Evolutionary conservation across 2,888 invertebrate genomes (phyloP).

Genomic region (Drosophila nigricruria): DNA sequence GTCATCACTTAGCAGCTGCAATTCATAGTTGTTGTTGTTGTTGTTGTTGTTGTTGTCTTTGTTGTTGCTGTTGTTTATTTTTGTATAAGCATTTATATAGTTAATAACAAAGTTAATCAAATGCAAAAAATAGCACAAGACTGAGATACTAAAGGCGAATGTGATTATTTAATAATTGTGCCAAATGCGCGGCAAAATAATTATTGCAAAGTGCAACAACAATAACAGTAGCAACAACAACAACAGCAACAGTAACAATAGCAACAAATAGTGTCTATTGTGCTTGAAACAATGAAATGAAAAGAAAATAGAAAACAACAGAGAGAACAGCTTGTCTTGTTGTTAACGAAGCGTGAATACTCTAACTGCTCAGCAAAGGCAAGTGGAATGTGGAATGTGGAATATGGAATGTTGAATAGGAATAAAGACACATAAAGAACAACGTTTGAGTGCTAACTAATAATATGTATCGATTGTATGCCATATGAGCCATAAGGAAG

Average conservation of each 20-base stretch:
- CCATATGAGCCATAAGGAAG: neutral
- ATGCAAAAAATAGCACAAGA: constrained; percentile 72
- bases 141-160: constrained; percentile 59
- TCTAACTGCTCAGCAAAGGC: constrained; percentile 8
- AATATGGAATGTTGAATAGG: too few relatives aligned
- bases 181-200: constrained; percentile 76
- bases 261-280: constrained; percentile 44
- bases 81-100: constrained; percentile 36
- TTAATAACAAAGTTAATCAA: constrained; percentile 73
- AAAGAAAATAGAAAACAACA: constrained; percentile 17
- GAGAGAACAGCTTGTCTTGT: neutral
- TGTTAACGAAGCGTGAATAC: constrained; percentile 28
- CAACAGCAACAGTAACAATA: constrained; percentile 11
- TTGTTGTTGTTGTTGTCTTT: constrained; percentile 12
- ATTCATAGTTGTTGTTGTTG: constrained; percentile 14
- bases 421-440: constrained; percentile 9
- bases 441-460: neutral
- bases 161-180: constrained; percentile 79
- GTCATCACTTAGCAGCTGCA: constrained; percentile 53
- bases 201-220: constrained; percentile 45
- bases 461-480: neutral
- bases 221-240: constrained; percentile 3
- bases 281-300: constrained; percentile 57
- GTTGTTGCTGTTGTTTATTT: constrained; percentile 26
- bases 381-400: neutral